Evolutionary conservation across 2,113 vertebrate genomes (phyloP).

Genomic region (Myiagra hebetior): DNA sequence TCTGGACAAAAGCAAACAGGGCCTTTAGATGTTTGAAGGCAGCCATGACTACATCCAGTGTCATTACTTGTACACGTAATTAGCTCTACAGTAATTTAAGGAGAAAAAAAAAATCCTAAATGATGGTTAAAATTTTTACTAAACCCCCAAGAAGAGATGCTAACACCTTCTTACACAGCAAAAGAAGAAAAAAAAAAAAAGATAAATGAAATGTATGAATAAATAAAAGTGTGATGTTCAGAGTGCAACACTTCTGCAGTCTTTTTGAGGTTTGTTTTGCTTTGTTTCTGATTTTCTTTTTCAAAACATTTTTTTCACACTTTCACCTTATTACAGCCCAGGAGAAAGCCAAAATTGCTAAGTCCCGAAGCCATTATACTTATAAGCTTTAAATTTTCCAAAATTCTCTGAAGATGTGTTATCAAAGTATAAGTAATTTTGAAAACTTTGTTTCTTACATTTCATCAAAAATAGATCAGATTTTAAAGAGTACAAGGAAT

Average conservation of each 20-base stretch:
- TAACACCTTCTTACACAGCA: neutral
- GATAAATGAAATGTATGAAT: neutral
- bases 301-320: accelerated
- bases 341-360: neutral
- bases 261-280: neutral
- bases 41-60: conserved; percentile 79
- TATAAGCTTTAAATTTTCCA: neutral
- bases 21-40: conserved; percentile 77
- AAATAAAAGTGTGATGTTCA: neutral
- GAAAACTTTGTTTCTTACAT: neutral
- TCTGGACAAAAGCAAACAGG: conserved; percentile 85
- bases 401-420: neutral
- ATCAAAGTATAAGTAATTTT: neutral
- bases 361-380: neutral
- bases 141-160: neutral
- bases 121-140: neutral
- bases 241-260: neutral
- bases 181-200: neutral
- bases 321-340: neutral
- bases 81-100: conserved; percentile 72
- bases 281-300: neutral
- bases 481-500: neutral
- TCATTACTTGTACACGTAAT: conserved; percentile 73
- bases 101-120: neutral
- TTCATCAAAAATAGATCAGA: neutral